Base-by-base conservation (phyloP, 1,140 invertebrate species). In the Heliconius hewitsoni region DNA sequence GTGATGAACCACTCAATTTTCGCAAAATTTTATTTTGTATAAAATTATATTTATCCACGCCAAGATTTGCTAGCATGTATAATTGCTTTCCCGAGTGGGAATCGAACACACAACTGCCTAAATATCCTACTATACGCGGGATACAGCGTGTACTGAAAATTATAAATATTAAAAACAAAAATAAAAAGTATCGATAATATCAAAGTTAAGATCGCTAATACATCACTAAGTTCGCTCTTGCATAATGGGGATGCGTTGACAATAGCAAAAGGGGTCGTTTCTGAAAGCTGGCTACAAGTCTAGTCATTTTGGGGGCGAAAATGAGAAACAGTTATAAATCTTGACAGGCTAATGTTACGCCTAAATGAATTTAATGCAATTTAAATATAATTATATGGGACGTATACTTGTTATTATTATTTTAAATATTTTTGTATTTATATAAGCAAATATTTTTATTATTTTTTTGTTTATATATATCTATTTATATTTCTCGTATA, bases 201-300 rank as follows among this genome's bases (percentile, higher is more conserved):
- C 37, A 39, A 27, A 66, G 13, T 27, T 66, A 66, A 66, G 60
- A 66, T 30, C 60, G 3, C 16, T 30, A 66, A 27, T 19, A 83
- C 85, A 82, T 80, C 86, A 73, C 86, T 86, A 83, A 16, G 73
- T 82, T 81, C 60, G 27, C 83, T 84, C 81, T 83, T 84, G 83
- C 81, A 87, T 85, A 87, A 85, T 80, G 79, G 74, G 71, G 79
- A 83, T 86, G 84, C 83, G 82, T 75, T 81, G 76, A 71, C 76
- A 78, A 55, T 57, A 52, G 34, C 50, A 78, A 70, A 76, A 76
- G 39, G 74, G 74, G 74, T 70, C 60, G 34, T 71, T 70, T 76
- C 70, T 66, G 74, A 30, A 66, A 60, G 55, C 52, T 50, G 19
- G 16, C 55, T 57, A 57, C 39, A 27, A 74, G 46, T 66, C 60